Evolutionary conservation across 2,888 invertebrate genomes (phyloP), one percentile per base, ranked within the genome.

Genomic region (Phortica magna): DNA sequence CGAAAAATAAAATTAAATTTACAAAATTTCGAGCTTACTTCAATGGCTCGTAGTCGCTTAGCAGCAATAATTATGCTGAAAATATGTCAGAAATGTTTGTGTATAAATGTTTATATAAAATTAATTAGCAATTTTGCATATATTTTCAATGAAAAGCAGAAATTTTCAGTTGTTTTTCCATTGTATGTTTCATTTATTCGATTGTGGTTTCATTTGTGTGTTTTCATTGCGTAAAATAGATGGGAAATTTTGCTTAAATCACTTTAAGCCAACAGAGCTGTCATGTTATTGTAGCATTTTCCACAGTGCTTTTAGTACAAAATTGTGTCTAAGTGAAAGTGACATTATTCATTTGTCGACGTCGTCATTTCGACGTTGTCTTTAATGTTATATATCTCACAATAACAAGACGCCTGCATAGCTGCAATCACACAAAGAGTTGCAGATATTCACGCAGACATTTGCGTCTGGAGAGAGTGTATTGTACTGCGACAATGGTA

Each of bases 281-380:
- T 12, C 3, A 1, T 12, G 1, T 19, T 61, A 19, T 19, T 68
- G 68, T 19, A 19, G 43, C 68, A 43, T 19, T 12, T 41, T 9
- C 10, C 17, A 19, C 67, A n/a, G 48, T 59, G 57, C 12, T 59
- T n/a, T 10, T 41, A 73, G 31, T 65, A 39, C 31, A 64, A 39
- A 48, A 53, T 71, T 53, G 68, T 6, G 12, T 31, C n/a, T 7
- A 10, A 82, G 82, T 82, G 85, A 86, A 86, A 86, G 85, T 86
- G 86, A 87, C 81, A 84, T 75, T 77, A 86, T 81, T 86, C 86
- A 84, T 86, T 86, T 86, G 85, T 88, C 87, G 83, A 83, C 5
- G 82, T 84, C 81, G 84, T 81, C 84, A 86, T 86, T 85, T 83
- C 5, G 55, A 55, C 55, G 17, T 55, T n/a, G 12, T 14, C 2